Conservation (phyloP, 2,888 invertebrate species). For the Lapara coniferarum region DNA sequence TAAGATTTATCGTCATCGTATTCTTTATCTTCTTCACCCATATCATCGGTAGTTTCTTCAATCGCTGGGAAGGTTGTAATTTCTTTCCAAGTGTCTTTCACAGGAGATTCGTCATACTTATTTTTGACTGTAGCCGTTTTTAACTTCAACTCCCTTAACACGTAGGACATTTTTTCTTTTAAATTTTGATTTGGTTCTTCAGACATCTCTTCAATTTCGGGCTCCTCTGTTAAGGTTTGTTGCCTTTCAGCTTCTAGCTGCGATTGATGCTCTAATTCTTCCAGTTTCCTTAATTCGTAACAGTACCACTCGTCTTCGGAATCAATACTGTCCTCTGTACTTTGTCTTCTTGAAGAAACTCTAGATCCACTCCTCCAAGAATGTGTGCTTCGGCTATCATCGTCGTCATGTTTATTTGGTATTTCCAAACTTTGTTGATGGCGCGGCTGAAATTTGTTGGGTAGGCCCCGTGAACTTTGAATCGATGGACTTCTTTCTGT, state of each 20-base stretch:
- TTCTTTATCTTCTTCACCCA: slow-evolving; percentile 53
- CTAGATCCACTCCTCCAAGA: slow-evolving; percentile 94
- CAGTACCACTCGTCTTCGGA: slow-evolving; percentile 97
- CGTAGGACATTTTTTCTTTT: slow-evolving; percentile 91
- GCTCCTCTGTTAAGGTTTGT: slow-evolving; percentile 84
- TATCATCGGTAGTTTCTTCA: slow-evolving; percentile 68
- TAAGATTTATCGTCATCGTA: slow-evolving; percentile 73
- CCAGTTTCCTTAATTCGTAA: slow-evolving; percentile 92
- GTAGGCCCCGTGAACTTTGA: slow-evolving; percentile 83
- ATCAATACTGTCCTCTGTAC: slow-evolving; percentile 96
- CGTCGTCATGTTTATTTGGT: slow-evolving; percentile 90
- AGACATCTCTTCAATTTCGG: slow-evolving; percentile 80
- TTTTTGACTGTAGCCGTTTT: slow-evolving; percentile 84
- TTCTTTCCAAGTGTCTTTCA: slow-evolving; percentile 74
- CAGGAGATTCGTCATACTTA: slow-evolving; percentile 69
- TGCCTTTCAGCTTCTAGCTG: slow-evolving; percentile 86
- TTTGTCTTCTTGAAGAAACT: slow-evolving; percentile 93
- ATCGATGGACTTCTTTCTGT: slow-evolving; percentile 87
- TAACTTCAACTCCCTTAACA: slow-evolving; percentile 88
- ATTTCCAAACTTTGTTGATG: slow-evolving; percentile 92
- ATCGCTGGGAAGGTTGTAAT: slow-evolving; percentile 78
- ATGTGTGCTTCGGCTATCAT: slow-evolving; percentile 93
- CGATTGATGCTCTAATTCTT: slow-evolving; percentile 92
- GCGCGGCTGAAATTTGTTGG: slow-evolving; percentile 85
- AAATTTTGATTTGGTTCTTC: slow-evolving; percentile 86